phyloP scores from a whole-genome alignment of 2,797 vertebrate genomes.

The Danio jaintianensis region DNA sequence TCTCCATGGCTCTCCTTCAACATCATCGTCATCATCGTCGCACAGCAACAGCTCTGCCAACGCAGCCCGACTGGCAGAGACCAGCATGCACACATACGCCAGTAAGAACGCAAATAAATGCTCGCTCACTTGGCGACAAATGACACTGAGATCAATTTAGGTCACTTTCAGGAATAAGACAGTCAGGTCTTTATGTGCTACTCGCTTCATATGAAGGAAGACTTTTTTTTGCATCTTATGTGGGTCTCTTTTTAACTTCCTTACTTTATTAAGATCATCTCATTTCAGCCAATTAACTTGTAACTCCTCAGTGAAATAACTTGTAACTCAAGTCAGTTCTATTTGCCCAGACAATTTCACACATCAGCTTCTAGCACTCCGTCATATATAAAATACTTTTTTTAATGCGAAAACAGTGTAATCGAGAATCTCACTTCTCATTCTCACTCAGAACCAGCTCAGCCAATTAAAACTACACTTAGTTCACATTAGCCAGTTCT shows the following conservation, averaged over 20 bases:
- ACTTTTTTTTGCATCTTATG: too few relatives aligned
- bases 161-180: not conserved
- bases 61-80: constrained; percentile 56
- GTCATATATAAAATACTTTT: too few relatives aligned
- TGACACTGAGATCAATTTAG: not conserved
- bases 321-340: too few relatives aligned
- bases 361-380: too few relatives aligned
- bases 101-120: constrained; percentile 36
- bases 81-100: constrained; percentile 47
- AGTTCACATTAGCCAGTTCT: too few relatives aligned
- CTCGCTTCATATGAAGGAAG: not conserved
- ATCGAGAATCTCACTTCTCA: too few relatives aligned
- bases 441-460: too few relatives aligned
- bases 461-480: too few relatives aligned
- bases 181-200: not conserved
- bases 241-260: too few relatives aligned
- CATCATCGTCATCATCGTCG: constrained; percentile 59
- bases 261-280: not conserved
- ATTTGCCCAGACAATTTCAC: too few relatives aligned
- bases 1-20: constrained; percentile 59
- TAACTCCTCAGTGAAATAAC: too few relatives aligned
- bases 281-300: not conserved
- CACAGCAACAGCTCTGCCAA: constrained; percentile 60
- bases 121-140: not conserved
- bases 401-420: too few relatives aligned